Base-by-base conservation (phyloP, 64 coral and sea anemone genomes). In the Trachythela sp. region DNA sequence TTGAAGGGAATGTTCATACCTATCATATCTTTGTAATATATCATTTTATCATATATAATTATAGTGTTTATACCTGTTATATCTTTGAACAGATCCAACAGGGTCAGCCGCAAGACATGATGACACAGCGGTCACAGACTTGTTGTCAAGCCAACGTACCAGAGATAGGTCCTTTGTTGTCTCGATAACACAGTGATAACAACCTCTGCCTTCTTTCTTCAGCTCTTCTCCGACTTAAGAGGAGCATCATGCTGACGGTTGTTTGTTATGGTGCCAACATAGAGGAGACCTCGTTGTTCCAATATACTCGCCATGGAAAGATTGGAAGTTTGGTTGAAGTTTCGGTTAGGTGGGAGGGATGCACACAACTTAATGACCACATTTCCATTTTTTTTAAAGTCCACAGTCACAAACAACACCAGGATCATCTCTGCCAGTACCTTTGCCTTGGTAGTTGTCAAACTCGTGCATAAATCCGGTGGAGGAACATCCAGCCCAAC, bases 341-440 rank as follows among this genome's bases (percentile, higher is more conserved):
- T 2, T 14, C 17, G n/a, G n/a, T n/a, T n/a, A n/a, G n/a, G n/a
- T n/a, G n/a, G n/a, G n/a, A n/a, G n/a, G n/a, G n/a, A n/a, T 72
- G 68, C 17, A 35, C 68, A 72, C n/a, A 72, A 35, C 26, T 72
- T 72, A 14, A 72, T 14, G 26, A 72, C 68, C 11, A 72, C 68
- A 72, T 72, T 72, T 72, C 68, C 68, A 2, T 26, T 9, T 2
- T n/a, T n/a, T n/a, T n/a, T n/a, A n/a, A n/a, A 72, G 68, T 72
- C 68, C 68, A 72, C 68, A 72, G 29, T 72, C 68, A 72, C 17
- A 27, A 2, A 72, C 68, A 72, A 24, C 68, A 72, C 29, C 68
- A 72, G 68, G n/a, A 72, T 72, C 68, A 72, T 72, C 68, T 72
- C 68, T 72, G 10, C 68, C 68, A 72, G 68, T 72, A 72, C n/a